Conservation (phyloP, 2,888 invertebrate species). For the Dryocosmus kuriphilus region DNA sequence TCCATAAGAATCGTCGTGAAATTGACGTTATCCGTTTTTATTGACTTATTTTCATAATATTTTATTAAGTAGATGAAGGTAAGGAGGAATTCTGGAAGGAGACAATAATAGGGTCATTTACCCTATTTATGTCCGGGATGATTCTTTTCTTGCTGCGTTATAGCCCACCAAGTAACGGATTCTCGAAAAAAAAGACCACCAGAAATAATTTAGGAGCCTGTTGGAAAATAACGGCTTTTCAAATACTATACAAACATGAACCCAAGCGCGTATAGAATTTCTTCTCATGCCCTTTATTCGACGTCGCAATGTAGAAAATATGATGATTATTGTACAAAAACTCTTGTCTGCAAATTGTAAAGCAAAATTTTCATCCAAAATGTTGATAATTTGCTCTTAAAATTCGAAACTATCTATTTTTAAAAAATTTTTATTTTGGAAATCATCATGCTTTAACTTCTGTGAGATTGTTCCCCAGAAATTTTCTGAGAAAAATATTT, state of each 20-base stretch:
- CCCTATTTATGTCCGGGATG: constrained; percentile 24
- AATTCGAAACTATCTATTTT: background rate
- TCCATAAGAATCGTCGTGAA: background rate
- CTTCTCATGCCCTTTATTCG: background rate
- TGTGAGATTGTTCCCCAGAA: no score
- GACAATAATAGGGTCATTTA: constrained; percentile 27
- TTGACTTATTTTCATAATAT: background rate
- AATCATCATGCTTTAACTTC: no score
- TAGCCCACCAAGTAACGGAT: constrained; percentile 25
- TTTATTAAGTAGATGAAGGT: background rate
- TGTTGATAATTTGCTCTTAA: background rate
- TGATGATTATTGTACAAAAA: constrained; percentile 3
- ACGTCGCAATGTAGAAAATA: background rate
- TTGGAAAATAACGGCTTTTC: constrained; percentile 39
- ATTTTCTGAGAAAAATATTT: no score
- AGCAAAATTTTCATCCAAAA: background rate
- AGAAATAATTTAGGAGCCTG: constrained; percentile 35
- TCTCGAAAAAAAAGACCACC: constrained; percentile 38
- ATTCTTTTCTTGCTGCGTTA: constrained; percentile 13
- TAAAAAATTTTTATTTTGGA: no score
- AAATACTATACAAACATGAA: constrained; percentile 15
- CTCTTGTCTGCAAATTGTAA: constrained; percentile 9
- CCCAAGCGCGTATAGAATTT: constrained; percentile 12
- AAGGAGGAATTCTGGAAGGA: background rate
- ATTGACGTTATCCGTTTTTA: background rate